Percentiles rank a stretch among this genome's conserved stretches.
phyloP scores from a whole-genome alignment of 2,888 invertebrate species.

The Plebejus anna region DNA sequence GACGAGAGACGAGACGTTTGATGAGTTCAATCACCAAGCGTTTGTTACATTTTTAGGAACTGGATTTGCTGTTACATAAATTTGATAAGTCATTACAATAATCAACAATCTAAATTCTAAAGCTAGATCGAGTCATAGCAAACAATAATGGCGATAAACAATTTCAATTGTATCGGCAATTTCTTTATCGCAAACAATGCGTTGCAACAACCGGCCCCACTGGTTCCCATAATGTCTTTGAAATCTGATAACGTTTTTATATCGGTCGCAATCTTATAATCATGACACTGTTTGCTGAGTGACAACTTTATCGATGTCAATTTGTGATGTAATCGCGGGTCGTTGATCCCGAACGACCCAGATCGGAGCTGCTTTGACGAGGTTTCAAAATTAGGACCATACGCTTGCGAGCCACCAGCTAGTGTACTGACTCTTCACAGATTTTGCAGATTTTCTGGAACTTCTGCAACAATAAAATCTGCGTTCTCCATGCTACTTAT shows the following conservation, averaged over 20 bases:
- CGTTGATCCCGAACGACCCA: conserved; percentile 35
- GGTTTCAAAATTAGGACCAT: conserved; percentile 31
- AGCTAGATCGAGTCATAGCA: conserved; percentile 3
- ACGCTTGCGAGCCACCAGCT: not conserved
- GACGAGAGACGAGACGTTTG: not conserved
- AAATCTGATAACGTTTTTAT: conserved; percentile 26
- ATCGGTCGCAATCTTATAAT: conserved; percentile 8
- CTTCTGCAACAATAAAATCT: not conserved
- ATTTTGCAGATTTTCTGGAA: not conserved
- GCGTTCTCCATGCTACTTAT: no score
- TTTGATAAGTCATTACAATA: not conserved
- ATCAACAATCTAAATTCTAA: not conserved
- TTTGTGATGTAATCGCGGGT: conserved; percentile 36
- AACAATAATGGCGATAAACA: conserved; percentile 5
- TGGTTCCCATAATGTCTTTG: conserved; percentile 17
- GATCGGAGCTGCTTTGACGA: conserved; percentile 33
- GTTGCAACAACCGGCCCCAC: conserved; percentile 19
- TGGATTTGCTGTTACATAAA: conserved; percentile 2
- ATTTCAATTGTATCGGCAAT: conserved; percentile 1
- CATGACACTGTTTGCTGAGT: conserved; percentile 22
- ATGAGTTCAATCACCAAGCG: not conserved
- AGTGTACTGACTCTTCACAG: not conserved
- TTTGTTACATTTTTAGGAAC: not conserved
- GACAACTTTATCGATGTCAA: conserved; percentile 34
- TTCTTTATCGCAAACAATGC: conserved; percentile 16